These are phyloP conservation scores for Sebastes taczanowskii DNA, from an alignment of 2,797 vertebrate species.

Conservation along the genomic window DNA sequence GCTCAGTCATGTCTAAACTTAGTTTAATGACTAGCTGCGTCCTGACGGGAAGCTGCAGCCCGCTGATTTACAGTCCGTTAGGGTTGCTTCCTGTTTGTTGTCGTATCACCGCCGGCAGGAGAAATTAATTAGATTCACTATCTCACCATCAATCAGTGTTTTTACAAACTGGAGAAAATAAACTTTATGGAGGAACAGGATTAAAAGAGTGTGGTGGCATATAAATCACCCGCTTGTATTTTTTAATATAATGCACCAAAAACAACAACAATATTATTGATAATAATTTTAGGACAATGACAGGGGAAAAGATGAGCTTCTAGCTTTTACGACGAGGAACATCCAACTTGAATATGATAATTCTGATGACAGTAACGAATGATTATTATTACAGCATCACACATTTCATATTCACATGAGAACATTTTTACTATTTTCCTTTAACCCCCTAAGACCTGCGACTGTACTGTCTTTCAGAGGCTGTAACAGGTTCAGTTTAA, in stretches of 20 bases:
- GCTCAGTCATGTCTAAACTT: constrained; percentile 36
- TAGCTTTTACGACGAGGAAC: neutral
- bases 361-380: neutral
- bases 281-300: neutral
- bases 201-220: neutral
- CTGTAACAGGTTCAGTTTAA: too few species aligned
- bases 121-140: constrained; percentile 22
- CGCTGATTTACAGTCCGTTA: constrained; percentile 17
- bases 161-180: constrained; percentile 5
- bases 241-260: neutral
- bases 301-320: neutral
- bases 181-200: neutral
- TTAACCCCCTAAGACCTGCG: too few species aligned
- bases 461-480: too few species aligned
- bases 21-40: constrained; percentile 13
- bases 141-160: constrained; percentile 27
- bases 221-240: constrained; percentile 2
- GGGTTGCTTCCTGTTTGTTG: constrained; percentile 9
- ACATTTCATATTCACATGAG: neutral
- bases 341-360: neutral
- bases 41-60: neutral
- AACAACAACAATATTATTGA: neutral
- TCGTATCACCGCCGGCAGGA: neutral
- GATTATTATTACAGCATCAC: neutral
- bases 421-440: neutral